Percentiles rank a stretch among this genome's conserved stretches.
Evolutionary conservation across 1,140 invertebrate species (phyloP).

Genomic region (Drosophila auraria): DNA sequence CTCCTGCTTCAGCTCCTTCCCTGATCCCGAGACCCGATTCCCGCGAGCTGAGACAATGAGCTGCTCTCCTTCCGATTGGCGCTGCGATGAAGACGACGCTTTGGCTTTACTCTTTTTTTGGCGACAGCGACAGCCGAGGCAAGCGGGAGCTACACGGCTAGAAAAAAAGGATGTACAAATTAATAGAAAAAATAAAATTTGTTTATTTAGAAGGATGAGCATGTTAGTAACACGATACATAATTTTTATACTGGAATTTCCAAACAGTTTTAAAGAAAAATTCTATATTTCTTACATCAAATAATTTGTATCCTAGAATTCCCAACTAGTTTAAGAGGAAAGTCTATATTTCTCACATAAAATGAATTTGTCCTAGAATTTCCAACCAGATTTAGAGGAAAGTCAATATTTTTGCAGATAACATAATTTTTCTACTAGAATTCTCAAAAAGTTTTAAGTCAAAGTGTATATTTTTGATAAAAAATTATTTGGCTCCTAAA

Average conservation of each 20-base stretch:
- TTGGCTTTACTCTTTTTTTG: slow-evolving; percentile 67
- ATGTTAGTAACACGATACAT: no score
- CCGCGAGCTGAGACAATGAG: slow-evolving; percentile 47
- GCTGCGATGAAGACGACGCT: slow-evolving; percentile 75
- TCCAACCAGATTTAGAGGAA: background rate
- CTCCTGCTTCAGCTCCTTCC: slow-evolving; percentile 15
- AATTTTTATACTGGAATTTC: no score
- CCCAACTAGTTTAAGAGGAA: no score
- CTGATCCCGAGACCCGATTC: slow-evolving; percentile 14
- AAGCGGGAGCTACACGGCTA: slow-evolving; percentile 9
- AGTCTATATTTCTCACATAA: no score
- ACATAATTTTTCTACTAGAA: background rate
- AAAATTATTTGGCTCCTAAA: background rate
- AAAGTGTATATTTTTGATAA: accelerated
- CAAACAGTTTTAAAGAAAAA: no score
- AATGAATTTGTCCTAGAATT: no score
- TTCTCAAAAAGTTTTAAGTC: background rate
- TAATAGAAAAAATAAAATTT: background rate
- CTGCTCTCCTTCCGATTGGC: slow-evolving; percentile 35
- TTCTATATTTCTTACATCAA: no score
- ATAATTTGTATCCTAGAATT: no score
- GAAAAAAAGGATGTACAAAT: background rate
- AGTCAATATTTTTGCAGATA: background rate
- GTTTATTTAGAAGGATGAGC: background rate
- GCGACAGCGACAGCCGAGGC: slow-evolving; percentile 53